Conservation (phyloP, 2,888 invertebrate species). For the Phengaris arion region DNA sequence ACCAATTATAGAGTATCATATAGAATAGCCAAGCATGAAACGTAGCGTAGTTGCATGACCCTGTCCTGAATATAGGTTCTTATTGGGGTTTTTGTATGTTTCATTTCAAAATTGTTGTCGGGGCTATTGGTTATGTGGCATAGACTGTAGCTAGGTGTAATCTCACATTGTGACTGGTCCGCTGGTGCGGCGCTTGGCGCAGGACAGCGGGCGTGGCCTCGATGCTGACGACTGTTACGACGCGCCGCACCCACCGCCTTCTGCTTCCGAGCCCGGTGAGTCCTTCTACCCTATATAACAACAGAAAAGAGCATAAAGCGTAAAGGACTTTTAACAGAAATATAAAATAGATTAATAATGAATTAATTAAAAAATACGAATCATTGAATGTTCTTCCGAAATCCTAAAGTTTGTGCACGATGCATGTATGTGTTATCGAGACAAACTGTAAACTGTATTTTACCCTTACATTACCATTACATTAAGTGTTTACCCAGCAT, state of each 20-base stretch:
- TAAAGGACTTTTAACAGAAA: background rate
- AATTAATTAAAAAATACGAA: background rate
- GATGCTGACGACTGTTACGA: conserved; percentile 77
- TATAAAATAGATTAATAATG: background rate
- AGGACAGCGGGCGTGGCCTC: conserved; percentile 76
- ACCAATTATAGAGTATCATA: background rate
- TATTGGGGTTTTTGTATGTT: conserved; percentile 37
- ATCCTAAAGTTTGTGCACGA: conserved; percentile 47
- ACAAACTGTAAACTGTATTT: conserved; percentile 28
- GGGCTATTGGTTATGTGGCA: conserved; percentile 59
- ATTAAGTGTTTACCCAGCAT: conserved; percentile 1
- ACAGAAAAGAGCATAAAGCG: background rate
- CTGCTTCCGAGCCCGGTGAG: conserved; percentile 75
- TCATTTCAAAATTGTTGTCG: conserved; percentile 39
- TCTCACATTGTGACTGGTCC: conserved; percentile 79
- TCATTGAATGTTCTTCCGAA: background rate
- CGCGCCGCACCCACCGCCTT: conserved; percentile 75
- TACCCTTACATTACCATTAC: too few species aligned
- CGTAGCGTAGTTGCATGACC: conserved; percentile 63
- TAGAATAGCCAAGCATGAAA: conserved; percentile 51
- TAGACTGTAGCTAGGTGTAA: conserved; percentile 74
- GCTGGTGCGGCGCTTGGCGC: conserved; percentile 79
- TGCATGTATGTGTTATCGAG: conserved; percentile 48
- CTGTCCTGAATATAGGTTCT: conserved; percentile 46
- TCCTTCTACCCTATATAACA: conserved; percentile 32